Evolutionary conservation across 2,113 vertebrate genomes (phyloP).

Genomic region (Raja brachyura): DNA sequence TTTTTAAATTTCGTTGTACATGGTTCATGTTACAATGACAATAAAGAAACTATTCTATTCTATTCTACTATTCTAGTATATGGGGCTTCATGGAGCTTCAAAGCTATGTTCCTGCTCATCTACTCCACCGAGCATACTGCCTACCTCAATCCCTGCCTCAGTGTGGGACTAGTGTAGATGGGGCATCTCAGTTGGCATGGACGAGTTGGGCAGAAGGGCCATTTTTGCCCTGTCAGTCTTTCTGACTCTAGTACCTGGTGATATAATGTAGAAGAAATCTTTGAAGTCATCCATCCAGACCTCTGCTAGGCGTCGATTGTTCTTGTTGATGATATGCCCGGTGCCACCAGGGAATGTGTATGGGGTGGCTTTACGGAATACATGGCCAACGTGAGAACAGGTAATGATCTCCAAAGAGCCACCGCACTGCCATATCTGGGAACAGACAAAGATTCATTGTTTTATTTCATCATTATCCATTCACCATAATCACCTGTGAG

Average conservation of each 20-base stretch:
- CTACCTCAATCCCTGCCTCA: too few species aligned
- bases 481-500: not conserved
- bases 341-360: conserved; percentile 98
- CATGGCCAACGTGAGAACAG: conserved; percentile 92
- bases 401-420: conserved; percentile 93
- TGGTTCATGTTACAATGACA: too few species aligned
- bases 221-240: too few species aligned
- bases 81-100: too few species aligned
- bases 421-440: conserved; percentile 92
- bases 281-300: conserved; percentile 99
- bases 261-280: conserved; percentile 98
- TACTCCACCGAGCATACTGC: too few species aligned
- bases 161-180: too few species aligned
- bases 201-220: too few species aligned
- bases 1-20: too few species aligned
- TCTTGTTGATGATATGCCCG: conserved; percentile 96
- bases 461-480: not conserved
- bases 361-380: conserved; percentile 93
- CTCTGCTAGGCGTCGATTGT: conserved; percentile 89
- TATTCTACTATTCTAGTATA: too few species aligned
- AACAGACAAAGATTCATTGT: not conserved
- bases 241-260: conserved; percentile 67
- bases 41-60: too few species aligned
- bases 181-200: too few species aligned
- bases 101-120: too few species aligned